Base-by-base conservation (phyloP, 2,113 vertebrate genomes). In the Elephantulus edwardii region DNA sequence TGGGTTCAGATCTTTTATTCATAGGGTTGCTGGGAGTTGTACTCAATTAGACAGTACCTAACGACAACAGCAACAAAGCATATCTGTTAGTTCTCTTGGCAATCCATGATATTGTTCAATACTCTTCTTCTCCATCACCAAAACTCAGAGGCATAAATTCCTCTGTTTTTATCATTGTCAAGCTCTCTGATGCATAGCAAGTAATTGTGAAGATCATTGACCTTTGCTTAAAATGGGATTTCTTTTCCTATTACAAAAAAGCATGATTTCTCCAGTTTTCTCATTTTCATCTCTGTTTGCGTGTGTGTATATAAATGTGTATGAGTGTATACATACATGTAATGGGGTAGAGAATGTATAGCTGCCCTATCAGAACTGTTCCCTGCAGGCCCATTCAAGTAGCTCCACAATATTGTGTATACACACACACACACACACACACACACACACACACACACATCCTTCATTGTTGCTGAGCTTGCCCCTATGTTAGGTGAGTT, bases 201-300 rank as follows among this genome's bases (percentile, higher is more conserved):
- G n/a, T n/a, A n/a, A n/a, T n/a, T n/a, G n/a, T n/a, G n/a, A n/a
- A n/a, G n/a, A n/a, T n/a, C n/a, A n/a, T n/a, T n/a, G n/a, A n/a
- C n/a, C n/a, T 48, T 83, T 75, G 9, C 19, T 81, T 19, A 58
- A 50, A 88, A n/a, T n/a, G 46, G 66, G 0, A 76, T 89, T 54
- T 72, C 28, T 46, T 86, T 77, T 74, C 44, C 46, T 87, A 70
- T n/a, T 91, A 54, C 40, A 68, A 42, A 88, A 71, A 90, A 88
- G 56, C 58, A 28, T n/a, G 38, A 38, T 66, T 88, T 62, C 0
- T 5, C 28, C 54, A 38, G 2, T 68, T 78, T 91, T 89, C 81
- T 86, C 48, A 46, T 22, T 90, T 89, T 90, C 50, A 50, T 83
- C 24, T 8, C 3, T 46, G 0, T 64, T 60, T 5, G 5, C 46